Evolutionary conservation across 2,888 invertebrate genomes (phyloP).

Genomic region (Melinopterus prodromus): DNA sequence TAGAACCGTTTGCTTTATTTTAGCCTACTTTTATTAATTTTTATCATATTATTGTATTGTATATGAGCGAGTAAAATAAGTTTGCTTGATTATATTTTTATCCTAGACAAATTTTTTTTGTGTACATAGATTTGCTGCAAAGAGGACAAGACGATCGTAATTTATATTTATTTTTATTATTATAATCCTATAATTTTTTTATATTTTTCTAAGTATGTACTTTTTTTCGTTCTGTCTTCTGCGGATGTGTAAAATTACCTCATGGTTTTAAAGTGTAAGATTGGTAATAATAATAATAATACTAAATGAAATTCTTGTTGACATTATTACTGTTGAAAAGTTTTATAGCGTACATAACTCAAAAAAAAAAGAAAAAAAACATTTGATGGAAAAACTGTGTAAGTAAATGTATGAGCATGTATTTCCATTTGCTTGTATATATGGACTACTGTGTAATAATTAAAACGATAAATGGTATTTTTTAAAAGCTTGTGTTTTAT

Average conservation of each 20-base stretch:
- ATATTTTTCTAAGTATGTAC: slow-evolving; percentile 33
- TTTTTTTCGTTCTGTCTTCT: slow-evolving; percentile 32
- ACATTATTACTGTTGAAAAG: slow-evolving; percentile 42
- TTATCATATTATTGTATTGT: neutral
- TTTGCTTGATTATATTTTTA: slow-evolving; percentile 4
- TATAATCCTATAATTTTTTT: slow-evolving; percentile 22
- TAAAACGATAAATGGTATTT: slow-evolving; percentile 35
- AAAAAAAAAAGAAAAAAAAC: slow-evolving; percentile 28
- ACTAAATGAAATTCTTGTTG: slow-evolving; percentile 41
- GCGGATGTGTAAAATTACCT: slow-evolving; percentile 35
- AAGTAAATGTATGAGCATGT: slow-evolving; percentile 36
- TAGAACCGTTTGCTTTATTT: slow-evolving; percentile 18
- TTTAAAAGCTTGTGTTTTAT: slow-evolving; percentile 30
- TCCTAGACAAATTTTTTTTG: slow-evolving; percentile 17
- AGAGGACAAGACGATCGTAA: slow-evolving; percentile 30
- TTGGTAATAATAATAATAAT: slow-evolving; percentile 30
- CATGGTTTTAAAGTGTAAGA: slow-evolving; percentile 34
- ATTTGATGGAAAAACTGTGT: slow-evolving; percentile 13
- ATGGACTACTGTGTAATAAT: slow-evolving; percentile 36
- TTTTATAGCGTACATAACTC: slow-evolving; percentile 41
- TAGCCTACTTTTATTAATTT: slow-evolving; percentile 15
- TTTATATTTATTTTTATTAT: slow-evolving; percentile 30
- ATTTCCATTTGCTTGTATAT: slow-evolving; percentile 39
- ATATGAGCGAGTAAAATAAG: neutral
- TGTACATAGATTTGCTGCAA: slow-evolving; percentile 17